A percentile compares a stretch with the other conserved stretches of the same genome.
Conservation (phyloP, 2,888 invertebrate species). For the Drosophila nigritarsus region DNA sequence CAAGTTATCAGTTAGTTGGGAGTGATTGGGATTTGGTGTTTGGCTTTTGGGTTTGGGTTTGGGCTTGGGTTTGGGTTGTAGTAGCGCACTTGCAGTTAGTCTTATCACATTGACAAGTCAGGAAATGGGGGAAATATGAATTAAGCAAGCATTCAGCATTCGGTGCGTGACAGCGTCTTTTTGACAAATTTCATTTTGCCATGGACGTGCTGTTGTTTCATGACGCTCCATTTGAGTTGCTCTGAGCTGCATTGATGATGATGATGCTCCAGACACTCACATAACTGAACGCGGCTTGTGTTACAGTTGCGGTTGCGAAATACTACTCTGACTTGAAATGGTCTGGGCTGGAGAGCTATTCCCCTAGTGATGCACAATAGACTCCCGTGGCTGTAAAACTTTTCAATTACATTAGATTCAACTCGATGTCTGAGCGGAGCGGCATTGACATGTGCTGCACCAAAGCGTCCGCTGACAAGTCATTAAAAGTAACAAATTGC, state of each 20-base stretch:
- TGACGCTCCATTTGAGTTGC: constrained; percentile 64
- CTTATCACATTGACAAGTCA: constrained; percentile 42
- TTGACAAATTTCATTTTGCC: constrained; percentile 80
- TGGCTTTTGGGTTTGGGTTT: constrained; percentile 1
- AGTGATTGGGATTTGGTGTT: constrained; percentile 12
- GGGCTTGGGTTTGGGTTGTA: not conserved
- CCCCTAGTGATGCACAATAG: not conserved
- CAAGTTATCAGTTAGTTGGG: constrained; percentile 1
- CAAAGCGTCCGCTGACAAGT: constrained; percentile 75
- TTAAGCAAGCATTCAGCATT: constrained; percentile 78
- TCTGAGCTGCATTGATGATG: constrained; percentile 50
- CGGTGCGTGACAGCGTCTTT: constrained; percentile 78
- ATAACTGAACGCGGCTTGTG: constrained; percentile 30
- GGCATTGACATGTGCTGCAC: constrained; percentile 52
- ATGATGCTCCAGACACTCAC: constrained; percentile 17
- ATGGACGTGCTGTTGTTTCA: constrained; percentile 77
- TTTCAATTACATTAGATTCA: constrained; percentile 76
- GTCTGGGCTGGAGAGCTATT: not conserved
- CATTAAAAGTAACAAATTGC: constrained; percentile 78
- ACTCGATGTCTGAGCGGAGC: constrained; percentile 44
- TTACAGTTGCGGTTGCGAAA: constrained; percentile 56
- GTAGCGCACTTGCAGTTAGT: constrained; percentile 21
- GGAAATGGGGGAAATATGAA: constrained; percentile 52
- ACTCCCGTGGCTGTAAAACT: constrained; percentile 56
- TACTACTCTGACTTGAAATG: constrained; percentile 11